Percentiles rank a stretch among this genome's conserved stretches.
These are phyloP conservation scores for Macaca nemestrina DNA, from an alignment of 2,113 vertebrate genomes.

Conservation along the genomic window DNA sequence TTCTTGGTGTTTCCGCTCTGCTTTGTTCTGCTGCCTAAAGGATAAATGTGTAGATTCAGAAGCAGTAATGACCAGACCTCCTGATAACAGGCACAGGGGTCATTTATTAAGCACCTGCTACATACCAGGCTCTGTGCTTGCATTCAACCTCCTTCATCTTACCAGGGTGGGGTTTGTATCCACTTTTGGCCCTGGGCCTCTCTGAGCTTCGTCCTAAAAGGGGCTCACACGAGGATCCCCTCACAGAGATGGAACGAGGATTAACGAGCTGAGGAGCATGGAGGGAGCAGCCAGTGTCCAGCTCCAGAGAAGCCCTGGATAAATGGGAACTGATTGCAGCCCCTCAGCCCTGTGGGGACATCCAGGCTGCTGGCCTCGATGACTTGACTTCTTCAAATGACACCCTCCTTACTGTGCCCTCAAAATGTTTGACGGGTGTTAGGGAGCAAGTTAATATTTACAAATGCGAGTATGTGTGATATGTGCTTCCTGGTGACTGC, in stretches of 20 bases:
- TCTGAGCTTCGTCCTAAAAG: background rate
- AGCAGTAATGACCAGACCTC: background rate
- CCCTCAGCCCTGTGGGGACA: fast-evolving
- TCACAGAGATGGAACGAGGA: background rate
- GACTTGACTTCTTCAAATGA: background rate
- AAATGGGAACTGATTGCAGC: background rate
- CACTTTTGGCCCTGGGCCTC: background rate
- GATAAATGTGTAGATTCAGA: background rate
- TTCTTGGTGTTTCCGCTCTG: background rate
- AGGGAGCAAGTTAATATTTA: background rate
- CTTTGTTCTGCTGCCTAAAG: background rate
- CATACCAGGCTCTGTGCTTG: background rate
- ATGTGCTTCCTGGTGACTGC: background rate
- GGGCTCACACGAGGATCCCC: background rate
- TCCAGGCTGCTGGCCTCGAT: background rate
- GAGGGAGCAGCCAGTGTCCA: background rate
- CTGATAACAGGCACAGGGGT: background rate
- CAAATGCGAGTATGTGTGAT: background rate
- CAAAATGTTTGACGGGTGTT: background rate
- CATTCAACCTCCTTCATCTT: background rate
- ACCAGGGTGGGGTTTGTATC: background rate
- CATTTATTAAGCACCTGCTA: background rate
- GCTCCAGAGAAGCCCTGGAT: background rate
- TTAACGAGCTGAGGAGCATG: background rate
- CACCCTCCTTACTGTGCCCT: background rate